phyloP scores from a whole-genome alignment of 2,113 vertebrate species.

The Paratilapia polleni region DNA sequence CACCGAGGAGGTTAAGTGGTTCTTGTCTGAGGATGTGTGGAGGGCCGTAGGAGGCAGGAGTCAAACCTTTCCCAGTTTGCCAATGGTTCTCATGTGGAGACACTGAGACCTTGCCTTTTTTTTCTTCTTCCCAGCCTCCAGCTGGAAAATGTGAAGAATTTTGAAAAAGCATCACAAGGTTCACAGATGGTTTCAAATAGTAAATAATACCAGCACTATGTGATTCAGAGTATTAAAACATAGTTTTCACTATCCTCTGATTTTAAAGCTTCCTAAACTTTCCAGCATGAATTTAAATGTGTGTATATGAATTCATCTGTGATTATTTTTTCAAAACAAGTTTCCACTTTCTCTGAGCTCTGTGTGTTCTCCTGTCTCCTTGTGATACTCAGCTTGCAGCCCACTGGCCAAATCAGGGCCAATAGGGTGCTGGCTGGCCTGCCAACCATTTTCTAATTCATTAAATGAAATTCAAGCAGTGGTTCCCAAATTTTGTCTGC shows the following conservation, averaged over 20 bases:
- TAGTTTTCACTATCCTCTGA: not conserved
- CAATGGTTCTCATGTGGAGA: conserved; percentile 40
- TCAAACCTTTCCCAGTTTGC: conserved; percentile 53
- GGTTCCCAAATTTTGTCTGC: too few relatives aligned
- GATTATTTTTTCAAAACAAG: too few relatives aligned
- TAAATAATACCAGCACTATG: too few relatives aligned
- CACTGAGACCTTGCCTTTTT: conserved; percentile 1
- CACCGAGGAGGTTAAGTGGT: conserved; percentile 54
- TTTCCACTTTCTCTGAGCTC: too few relatives aligned
- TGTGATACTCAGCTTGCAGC: not conserved
- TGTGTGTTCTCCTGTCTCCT: not conserved
- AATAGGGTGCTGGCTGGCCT: not conserved
- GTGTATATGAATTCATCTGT: not conserved
- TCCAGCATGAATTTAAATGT: not conserved
- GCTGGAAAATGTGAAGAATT: conserved; percentile 19
- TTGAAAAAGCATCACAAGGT: not conserved
- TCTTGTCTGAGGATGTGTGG: conserved; percentile 40
- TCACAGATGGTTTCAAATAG: not conserved
- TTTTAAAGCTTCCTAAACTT: rapidly evolving
- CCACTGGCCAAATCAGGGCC: rapidly evolving
- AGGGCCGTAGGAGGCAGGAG: conserved; percentile 20
- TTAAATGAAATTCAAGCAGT: not conserved
- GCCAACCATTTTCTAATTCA: not conserved
- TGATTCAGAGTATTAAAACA: not conserved
- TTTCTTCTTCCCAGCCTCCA: not conserved